These are phyloP conservation scores for Drosophila lacicola DNA, from an alignment of 2,888 invertebrate species.

Conservation along the genomic window DNA sequence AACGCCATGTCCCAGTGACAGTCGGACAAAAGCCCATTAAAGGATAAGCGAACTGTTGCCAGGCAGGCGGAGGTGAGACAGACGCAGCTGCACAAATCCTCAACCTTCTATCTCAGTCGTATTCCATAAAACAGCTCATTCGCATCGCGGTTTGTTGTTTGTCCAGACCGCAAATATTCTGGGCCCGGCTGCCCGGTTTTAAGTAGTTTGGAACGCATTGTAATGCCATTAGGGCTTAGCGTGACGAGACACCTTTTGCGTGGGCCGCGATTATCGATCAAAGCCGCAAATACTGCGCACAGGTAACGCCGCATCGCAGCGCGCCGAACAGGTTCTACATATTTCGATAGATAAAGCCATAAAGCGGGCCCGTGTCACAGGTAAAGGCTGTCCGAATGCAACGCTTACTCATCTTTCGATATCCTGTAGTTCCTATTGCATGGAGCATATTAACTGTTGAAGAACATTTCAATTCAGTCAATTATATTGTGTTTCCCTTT, in stretches of 20 bases:
- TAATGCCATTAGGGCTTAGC: conserved; percentile 75
- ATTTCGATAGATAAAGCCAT: conserved; percentile 30
- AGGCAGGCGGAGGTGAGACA: conserved; percentile 8
- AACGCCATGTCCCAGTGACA: conserved; percentile 45
- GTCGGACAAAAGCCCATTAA: conserved; percentile 80
- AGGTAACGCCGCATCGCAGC: conserved; percentile 56
- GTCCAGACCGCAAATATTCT: conserved; percentile 57
- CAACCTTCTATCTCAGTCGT: conserved; percentile 10
- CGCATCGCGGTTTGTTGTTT: conserved; percentile 53
- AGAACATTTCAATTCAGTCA: no score
- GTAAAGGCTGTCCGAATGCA: conserved; percentile 63
- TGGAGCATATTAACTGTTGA: no score
- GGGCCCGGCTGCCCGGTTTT: conserved; percentile 28
- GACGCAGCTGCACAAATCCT: conserved; percentile 44
- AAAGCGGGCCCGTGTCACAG: conserved; percentile 46
- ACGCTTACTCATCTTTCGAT: conserved; percentile 27
- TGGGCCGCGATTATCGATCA: conserved; percentile 81
- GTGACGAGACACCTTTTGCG: conserved; percentile 75
- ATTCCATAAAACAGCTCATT: conserved; percentile 43
- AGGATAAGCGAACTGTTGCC: conserved; percentile 61
- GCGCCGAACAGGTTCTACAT: neutral
- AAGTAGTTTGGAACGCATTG: conserved; percentile 46
- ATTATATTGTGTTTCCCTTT: no score
- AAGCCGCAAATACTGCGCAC: conserved; percentile 72
- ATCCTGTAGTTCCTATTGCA: conserved; percentile 5